Base-by-base conservation (phyloP, 2,113 vertebrate species). In the Poecilia latipinna region DNA sequence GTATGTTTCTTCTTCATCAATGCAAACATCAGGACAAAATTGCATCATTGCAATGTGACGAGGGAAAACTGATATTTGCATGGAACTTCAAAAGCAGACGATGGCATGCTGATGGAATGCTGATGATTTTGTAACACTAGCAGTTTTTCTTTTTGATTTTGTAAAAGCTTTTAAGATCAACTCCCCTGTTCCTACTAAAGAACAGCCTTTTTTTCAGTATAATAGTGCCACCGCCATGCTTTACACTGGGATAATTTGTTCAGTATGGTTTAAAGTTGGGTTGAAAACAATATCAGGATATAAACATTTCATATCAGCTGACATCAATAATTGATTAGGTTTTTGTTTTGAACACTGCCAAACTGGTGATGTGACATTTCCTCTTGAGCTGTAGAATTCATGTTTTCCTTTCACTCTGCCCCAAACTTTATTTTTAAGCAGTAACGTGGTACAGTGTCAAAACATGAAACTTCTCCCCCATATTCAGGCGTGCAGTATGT, bases 81-180 rank as follows among this genome's bases (percentile, higher is more conserved):
- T 68, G 24, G 57, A 72, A 72, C 32, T 82, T 51, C 65, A 75
- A 73, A 72, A 11, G 32, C 64, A 82, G 42, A 74, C 1, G 69
- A 39, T 51, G 60, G 62, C 42, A 65, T 78, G 84, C 80, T 88
- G 80, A 82, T 51, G 60, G 62, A 48, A 65, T 78, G 84, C 80
- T 88, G 80, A 82, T 35, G 37, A 72, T 75, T 89, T 71, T 75
- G 24, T 71, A 78, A 79, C 44, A 42, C 61, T 65, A 44, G 13
- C 70, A 67, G 22, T 44, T 69, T 83, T 80, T 78, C 32, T 61
- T 70, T 68, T 65, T n/a, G 71, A 68, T 68, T 78, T 22, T 29
- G 4, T 78, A 29, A 74, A 70, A 77, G 10, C 15, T 48, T 71
- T 78, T 77, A 67, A 24, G 51, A 24, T 19, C 19, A 54, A 54